These are phyloP conservation scores for Stenodera caucasica DNA, from an alignment of 2,888 invertebrate species.

Conservation along the genomic window DNA sequence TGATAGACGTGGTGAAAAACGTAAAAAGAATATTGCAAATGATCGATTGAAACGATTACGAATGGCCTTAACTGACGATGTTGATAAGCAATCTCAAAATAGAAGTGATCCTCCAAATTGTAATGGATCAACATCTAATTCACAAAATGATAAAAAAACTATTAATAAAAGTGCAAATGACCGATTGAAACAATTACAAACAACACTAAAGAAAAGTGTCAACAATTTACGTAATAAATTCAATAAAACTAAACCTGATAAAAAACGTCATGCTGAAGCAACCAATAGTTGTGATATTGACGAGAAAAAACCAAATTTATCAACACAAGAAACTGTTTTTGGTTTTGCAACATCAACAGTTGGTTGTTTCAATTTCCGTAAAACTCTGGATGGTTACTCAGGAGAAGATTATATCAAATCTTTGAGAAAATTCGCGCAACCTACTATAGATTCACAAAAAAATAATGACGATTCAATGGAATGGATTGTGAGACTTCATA, in stretches of 20 bases:
- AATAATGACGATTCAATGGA: neutral
- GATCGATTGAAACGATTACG: conserved; percentile 32
- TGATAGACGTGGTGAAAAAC: neutral
- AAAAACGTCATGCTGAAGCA: neutral
- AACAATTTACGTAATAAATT: conserved; percentile 13
- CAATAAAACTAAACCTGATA: conserved; percentile 1
- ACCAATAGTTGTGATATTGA: neutral
- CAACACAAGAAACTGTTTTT: neutral
- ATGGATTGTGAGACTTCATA: neutral
- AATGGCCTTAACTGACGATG: conserved; percentile 19
- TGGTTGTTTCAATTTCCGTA: neutral
- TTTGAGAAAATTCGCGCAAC: neutral
- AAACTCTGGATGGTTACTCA: neutral
- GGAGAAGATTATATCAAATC: neutral
- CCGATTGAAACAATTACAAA: neutral
- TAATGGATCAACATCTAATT: neutral
- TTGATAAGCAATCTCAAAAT: conserved; percentile 11
- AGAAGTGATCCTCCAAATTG: neutral
- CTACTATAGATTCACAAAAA: neutral
- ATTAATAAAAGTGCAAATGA: neutral
- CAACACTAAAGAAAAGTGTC: conserved; percentile 1
- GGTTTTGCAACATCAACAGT: neutral
- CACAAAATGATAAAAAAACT: neutral
- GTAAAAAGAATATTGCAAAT: conserved; percentile 29
- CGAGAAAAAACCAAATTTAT: neutral